Evolutionary conservation across 2,113 vertebrate species (phyloP).

Genomic region (Microcebus jonahi): DNA sequence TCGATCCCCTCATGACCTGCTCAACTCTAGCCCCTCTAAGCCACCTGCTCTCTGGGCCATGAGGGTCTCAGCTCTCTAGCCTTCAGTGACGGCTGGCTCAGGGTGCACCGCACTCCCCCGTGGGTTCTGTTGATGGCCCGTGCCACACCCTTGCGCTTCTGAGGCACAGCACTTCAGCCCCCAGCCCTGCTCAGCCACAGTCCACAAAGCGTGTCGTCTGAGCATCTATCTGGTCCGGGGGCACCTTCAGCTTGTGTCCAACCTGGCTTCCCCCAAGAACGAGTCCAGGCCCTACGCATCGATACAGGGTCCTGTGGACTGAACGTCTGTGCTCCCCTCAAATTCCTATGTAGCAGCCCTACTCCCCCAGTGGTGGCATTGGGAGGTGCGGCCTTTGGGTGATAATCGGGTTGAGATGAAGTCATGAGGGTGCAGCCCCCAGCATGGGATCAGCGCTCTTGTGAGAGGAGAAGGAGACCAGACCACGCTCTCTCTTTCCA

Average conservation of each 20-base stretch:
- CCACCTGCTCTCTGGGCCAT: not conserved
- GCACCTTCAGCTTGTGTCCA: not conserved
- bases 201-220: not conserved
- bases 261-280: not conserved
- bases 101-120: no score
- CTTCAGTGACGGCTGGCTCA: not conserved
- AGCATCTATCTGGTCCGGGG: not conserved
- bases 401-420: not conserved
- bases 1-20: not conserved
- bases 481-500: not conserved
- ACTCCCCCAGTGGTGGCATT: not conserved
- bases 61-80: not conserved
- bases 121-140: accelerated
- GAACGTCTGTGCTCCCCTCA: not conserved
- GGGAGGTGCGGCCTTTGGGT: not conserved
- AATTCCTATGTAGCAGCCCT: not conserved
- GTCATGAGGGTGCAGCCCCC: not conserved
- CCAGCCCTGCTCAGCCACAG: not conserved
- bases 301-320: not conserved
- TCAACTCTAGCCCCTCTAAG: not conserved
- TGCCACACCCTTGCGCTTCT: not conserved
- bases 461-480: not conserved
- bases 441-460: not conserved
- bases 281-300: not conserved
- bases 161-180: not conserved